Base-by-base conservation (phyloP, 2,888 invertebrate species). In the Taenaris catops region DNA sequence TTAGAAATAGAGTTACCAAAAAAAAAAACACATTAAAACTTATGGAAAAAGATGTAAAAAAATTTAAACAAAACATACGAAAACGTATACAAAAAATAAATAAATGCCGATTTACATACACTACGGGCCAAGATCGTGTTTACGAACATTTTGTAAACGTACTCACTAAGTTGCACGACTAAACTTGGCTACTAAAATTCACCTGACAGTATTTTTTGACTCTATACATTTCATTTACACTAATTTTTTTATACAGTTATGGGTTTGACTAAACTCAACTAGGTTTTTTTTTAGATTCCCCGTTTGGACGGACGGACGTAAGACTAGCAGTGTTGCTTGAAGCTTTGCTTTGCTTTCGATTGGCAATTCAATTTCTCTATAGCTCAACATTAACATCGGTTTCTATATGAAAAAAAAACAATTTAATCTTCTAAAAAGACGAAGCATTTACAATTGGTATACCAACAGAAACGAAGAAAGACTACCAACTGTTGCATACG, bases 261-360 rank as follows among this genome's bases (percentile, higher is more conserved):
- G 55, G 55, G 53, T 56, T 56, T 54, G 49, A 54, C 48, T 53
- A 63, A 64, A 66, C 54, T 58, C 55, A 64, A 65, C 59, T 62
- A 65, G 55, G 55, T 56, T 56, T 60, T n/a, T n/a, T n/a, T 11
- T 60, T 51, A 64, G 57, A 63, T 62, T 64, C 67, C 71, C 80
- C 78, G 79, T 64, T 61, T 80, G 80, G 80, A 81, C 80, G 81
- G 80, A 81, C 80, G 80, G 66, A 45, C 37, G 40, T 61, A 70
- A 62, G 66, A 56, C 63, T 73, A 72, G 60, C 54, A 53, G 56
- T 63, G 58, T 51, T 53, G 57, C 48, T 33, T 37, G 34, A 55
- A 58, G 53, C 53, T 29, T 45, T 40, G 40, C 34, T 38, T 29
- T n/a, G n/a, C n/a, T n/a, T n/a, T n/a, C n/a, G n/a, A n/a, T 25